Evolutionary conservation across 2,113 vertebrate genomes (phyloP), one percentile per base, ranked within the genome.

Genomic region (Oreocharis arfaki): DNA sequence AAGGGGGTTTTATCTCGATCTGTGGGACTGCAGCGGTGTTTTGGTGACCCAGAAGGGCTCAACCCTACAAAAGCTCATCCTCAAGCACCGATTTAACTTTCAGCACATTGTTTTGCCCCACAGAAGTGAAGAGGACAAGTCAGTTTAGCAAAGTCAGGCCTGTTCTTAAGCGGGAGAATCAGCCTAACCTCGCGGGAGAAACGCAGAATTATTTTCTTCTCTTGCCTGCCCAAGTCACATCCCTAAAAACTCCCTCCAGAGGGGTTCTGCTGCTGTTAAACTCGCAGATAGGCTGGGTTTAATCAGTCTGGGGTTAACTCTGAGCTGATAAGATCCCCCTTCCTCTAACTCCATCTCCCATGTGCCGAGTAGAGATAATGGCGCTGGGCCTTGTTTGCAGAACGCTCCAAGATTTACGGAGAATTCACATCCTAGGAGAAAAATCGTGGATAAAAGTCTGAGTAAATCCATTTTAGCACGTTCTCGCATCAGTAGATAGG

Each of bases 231-330:
- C 39, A 9, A 77, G 42, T 35, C 82, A 35, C 27, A 9, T 79
- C 84, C 84, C 78, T 65, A 70, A 90, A 91, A 95, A 39, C 21
- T 56, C 2, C 0, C 33, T 47, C 35, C 28, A 21, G 9, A 87
- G 74, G 81, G 47, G 47, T 83, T 77, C 67, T 85, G 91, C 70
- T 94, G 84, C 91, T 59, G 89, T 32, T 84, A 59, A 56, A 13
- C 81, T 77, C 91, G 11, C 26, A 89, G 78, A 89, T 76, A 89
- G 87, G 70, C 94, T 73, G 81, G 61, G 74, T 96, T 89, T 96
- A 95, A 96, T 75, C 81, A 91, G 14, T 17, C 3, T 1, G 49
- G 70, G 61, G 5, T 53, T 50, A 63, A 77, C 59, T 65, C 73
- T 69, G 81, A 39, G 82, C 71, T 94, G 90, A 91, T 91, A 87